Percentiles rank a stretch among this genome's conserved stretches.
Conservation (phyloP, 2,113 vertebrate genomes). For the Psittacus erithacus region DNA sequence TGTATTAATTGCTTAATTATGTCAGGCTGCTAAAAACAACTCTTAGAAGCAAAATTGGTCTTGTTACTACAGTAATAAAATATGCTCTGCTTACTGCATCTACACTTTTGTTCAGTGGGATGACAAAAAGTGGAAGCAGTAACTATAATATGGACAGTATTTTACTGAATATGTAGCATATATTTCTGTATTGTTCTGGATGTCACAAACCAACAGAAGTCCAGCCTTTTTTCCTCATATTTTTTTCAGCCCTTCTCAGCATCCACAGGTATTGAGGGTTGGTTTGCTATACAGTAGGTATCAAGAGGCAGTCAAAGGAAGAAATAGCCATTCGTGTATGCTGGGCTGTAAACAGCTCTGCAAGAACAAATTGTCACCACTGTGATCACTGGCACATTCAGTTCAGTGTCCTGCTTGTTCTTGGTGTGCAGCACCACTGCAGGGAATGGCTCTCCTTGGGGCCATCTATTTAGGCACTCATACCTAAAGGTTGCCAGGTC, state of each 20-base stretch:
- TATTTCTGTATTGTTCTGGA: background rate
- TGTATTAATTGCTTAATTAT: background rate
- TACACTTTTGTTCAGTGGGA: background rate
- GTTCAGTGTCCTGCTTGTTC: background rate
- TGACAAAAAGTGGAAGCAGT: background rate
- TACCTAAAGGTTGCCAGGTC: accelerated
- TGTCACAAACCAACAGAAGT: background rate
- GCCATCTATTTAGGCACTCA: background rate
- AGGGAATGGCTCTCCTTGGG: background rate
- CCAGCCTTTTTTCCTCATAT: background rate
- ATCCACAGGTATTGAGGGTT: background rate
- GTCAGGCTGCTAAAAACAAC: background rate
- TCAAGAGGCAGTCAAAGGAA: background rate
- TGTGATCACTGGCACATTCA: background rate
- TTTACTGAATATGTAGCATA: background rate
- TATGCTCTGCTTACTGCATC: background rate
- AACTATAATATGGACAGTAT: background rate
- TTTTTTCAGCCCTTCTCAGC: background rate
- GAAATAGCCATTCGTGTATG: background rate
- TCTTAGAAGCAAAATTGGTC: background rate
- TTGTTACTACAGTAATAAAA: background rate
- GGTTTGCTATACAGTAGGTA: background rate
- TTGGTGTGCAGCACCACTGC: background rate
- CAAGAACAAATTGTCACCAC: background rate
- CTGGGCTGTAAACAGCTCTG: background rate